A percentile compares a stretch with the other conserved stretches of the same genome.
Conservation (phyloP, 2,888 invertebrate genomes). For the Cryptocephalus primarius region DNA sequence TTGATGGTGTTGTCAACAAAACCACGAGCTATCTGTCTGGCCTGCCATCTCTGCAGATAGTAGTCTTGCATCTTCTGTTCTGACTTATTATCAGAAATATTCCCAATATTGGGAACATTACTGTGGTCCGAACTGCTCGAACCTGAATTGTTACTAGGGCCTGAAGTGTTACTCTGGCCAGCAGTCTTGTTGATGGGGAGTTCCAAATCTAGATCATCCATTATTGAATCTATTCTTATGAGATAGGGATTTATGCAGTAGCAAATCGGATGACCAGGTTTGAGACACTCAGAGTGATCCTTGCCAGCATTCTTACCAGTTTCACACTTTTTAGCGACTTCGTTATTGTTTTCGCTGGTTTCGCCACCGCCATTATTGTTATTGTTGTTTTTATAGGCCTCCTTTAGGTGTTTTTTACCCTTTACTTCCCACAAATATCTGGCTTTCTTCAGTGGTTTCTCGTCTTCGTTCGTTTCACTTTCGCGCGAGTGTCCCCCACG, state of each 20-base stretch:
- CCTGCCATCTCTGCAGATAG: conserved; percentile 50
- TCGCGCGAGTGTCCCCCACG: conserved; percentile 41
- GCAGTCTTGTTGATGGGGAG: conserved; percentile 13
- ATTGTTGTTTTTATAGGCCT: conserved; percentile 24
- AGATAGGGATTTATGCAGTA: not conserved
- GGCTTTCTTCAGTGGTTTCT: conserved; percentile 55
- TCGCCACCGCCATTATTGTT: not conserved
- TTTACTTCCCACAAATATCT: conserved; percentile 57
- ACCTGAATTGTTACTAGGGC: conserved; percentile 17
- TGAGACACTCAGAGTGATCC: no score
- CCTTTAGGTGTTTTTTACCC: conserved; percentile 50
- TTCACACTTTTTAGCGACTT: not conserved
- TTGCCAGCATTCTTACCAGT: not conserved
- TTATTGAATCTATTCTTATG: not conserved
- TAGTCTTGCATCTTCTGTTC: conserved; percentile 24
- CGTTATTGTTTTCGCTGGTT: conserved; percentile 5
- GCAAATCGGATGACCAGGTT: not conserved
- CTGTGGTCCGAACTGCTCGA: conserved; percentile 15
- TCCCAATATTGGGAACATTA: conserved; percentile 7
- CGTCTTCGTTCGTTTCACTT: conserved; percentile 41
- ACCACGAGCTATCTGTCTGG: conserved; percentile 52
- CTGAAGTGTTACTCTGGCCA: conserved; percentile 8
- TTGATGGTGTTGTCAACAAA: conserved; percentile 63
- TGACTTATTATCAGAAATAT: no score
- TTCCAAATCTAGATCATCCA: conserved; percentile 1